Base-by-base conservation (phyloP, 2,888 invertebrate species). In the Chaetoderma sp. region DNA sequence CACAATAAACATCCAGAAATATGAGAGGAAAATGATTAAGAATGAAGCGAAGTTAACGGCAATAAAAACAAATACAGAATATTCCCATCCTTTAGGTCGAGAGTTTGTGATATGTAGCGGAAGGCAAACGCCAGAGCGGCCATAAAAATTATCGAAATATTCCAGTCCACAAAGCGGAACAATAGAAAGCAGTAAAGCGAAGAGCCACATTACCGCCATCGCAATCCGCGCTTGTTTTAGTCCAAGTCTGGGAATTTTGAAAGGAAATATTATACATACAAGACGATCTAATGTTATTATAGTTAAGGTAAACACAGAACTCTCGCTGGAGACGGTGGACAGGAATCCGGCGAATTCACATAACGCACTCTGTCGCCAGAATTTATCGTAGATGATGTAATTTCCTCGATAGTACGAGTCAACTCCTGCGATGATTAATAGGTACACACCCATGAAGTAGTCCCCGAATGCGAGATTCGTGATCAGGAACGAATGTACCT, bases 41-140 rank as follows among this genome's bases (percentile, higher is more conserved):
- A 89, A 87, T 18, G 88, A 88, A 1, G 86, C 67, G 58, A 88
- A 80, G 77, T 89, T 89, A 39, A 89, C 72, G 23, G 87, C 88
- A 18, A 89, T 76, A 75, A 89, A 89, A n/a, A 89, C 85, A 69
- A 87, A 88, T 23, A 89, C 88, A 0, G 89, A 88, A 77, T 88
- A 89, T 74, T 89, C 87, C 89, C 89, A 89, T 10, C 89, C 89
- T 56, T 80, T 85, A 0, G 88, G 88, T 68, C 87, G 86, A 42
- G 87, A 87, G 8, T 85, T 84, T 4, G 89, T 89, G 56, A 89
- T 88, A 76, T 89, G 89, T 27, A 89, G 81, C 1, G 89, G 88
- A 44, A 89, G 81, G 68, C 89, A 89, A 5, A 89, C 89, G 0
- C 88, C 88, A 0, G 89, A 89, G 32, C 89, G 78, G 0, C 88